A percentile compares a stretch with the other conserved stretches of the same genome.
Conservation (phyloP, 2,888 invertebrate genomes). For the Masnerella sp. region DNA sequence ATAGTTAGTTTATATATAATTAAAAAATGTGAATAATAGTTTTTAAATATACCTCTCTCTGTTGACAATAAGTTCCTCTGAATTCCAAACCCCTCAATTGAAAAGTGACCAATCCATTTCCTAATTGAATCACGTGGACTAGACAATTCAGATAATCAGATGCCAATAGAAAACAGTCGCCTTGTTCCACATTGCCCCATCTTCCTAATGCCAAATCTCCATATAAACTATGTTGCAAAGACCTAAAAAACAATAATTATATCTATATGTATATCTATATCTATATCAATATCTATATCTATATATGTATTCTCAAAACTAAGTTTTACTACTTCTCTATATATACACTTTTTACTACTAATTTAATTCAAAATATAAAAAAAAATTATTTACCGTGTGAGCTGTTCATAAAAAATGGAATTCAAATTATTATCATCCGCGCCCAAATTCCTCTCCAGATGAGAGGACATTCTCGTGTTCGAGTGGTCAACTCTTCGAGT, state of each 20-base stretch:
- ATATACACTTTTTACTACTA: too few species aligned
- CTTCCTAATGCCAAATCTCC: conserved; percentile 95
- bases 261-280: too few species aligned
- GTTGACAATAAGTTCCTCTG: conserved; percentile 99
- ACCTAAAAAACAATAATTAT: conserved; percentile 78
- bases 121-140: conserved; percentile 98
- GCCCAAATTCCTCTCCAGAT: conserved; percentile 94
- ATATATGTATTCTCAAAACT: too few species aligned
- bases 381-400: too few species aligned
- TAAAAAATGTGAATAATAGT: too few species aligned
- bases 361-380: too few species aligned
- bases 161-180: conserved; percentile 98
- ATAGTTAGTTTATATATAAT: too few species aligned
- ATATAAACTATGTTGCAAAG: conserved; percentile 95
- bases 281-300: too few species aligned
- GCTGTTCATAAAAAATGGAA: conserved; percentile 99
- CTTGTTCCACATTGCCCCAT: conserved; percentile 97
- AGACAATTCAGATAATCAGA: conserved; percentile 99
- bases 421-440: conserved; percentile 98
- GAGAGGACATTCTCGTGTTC: conserved; percentile 95
- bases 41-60: conserved; percentile 85
- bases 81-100: conserved; percentile 98
- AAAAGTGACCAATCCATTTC: conserved; percentile 98
- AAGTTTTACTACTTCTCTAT: too few species aligned
- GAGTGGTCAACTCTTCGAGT: conserved; percentile 98